Evolutionary conservation across 1,140 invertebrate genomes (phyloP).

Genomic region (Latrodectus geometricus): DNA sequence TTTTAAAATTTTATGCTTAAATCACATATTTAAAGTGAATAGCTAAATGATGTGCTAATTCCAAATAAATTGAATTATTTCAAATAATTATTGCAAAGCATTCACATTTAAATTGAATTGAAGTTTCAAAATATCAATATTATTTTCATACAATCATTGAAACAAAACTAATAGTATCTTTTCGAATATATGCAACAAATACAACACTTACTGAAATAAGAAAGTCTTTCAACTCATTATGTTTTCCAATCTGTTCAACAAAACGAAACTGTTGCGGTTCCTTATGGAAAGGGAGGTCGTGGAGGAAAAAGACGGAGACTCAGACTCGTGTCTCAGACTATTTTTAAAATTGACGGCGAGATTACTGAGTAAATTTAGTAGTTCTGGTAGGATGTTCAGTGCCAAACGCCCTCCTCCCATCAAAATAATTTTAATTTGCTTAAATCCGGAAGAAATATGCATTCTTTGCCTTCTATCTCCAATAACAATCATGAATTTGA

Average conservation of each 20-base stretch:
- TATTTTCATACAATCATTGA: too few species aligned
- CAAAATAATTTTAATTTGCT: conserved; percentile 22
- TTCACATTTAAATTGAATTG: too few species aligned
- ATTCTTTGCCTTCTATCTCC: too few species aligned
- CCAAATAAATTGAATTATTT: too few species aligned
- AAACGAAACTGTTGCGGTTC: conserved; percentile 22
- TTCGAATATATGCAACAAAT: not conserved
- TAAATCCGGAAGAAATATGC: conserved; percentile 7
- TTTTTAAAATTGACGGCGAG: conserved; percentile 40
- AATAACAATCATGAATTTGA: too few species aligned
- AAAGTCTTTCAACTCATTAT: not conserved
- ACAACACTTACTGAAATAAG: not conserved
- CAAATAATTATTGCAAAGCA: too few species aligned
- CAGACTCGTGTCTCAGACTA: conserved; percentile 36
- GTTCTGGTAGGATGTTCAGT: not conserved
- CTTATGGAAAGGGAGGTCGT: conserved; percentile 8
- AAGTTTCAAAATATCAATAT: too few species aligned
- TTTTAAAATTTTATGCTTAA: too few species aligned
- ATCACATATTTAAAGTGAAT: too few species aligned
- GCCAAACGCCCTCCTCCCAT: conserved; percentile 33
- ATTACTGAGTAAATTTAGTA: conserved; percentile 48
- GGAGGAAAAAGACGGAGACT: conserved; percentile 15
- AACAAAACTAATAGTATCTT: too few species aligned
- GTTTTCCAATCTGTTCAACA: not conserved
- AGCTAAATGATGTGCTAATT: too few species aligned